A percentile compares a stretch with the other conserved stretches of the same genome.
These are phyloP conservation scores for Pollicipes pollicipes DNA, from an alignment of 1,140 invertebrate species.

Conservation along the genomic window DNA sequence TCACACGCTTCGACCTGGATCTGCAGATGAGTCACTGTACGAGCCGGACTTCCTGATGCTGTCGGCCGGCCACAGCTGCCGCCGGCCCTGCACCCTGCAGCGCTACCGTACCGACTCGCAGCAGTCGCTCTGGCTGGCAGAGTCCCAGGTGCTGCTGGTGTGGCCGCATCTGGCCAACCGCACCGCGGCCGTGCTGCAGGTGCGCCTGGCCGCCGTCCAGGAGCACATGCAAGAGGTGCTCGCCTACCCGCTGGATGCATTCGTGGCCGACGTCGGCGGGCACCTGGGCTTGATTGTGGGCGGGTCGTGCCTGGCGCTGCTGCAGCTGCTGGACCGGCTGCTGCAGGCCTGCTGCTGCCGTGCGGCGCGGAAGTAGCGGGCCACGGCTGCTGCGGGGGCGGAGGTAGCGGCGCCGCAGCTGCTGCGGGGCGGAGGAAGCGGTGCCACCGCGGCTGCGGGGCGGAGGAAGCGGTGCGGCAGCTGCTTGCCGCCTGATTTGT, in stretches of 20 bases:
- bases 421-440: no score
- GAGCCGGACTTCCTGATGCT: background rate
- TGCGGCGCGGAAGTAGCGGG: no score
- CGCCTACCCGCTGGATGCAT: background rate
- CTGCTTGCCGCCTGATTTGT: no score
- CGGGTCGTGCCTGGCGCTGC: background rate
- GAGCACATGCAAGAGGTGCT: background rate
- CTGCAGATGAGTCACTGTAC: background rate
- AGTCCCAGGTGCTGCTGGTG: background rate
- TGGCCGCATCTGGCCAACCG: background rate
- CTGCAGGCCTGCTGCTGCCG: no score
- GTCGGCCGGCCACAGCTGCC: background rate
- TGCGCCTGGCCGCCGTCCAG: background rate
- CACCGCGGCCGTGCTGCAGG: background rate
- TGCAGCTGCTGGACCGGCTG: background rate
- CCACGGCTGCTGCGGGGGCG: no score
- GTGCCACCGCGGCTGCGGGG: no score
- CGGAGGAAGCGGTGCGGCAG: no score
- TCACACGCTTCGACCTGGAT: no score
- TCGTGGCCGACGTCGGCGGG: background rate
- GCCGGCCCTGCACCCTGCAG: background rate
- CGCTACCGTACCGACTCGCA: background rate
- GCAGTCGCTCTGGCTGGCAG: background rate
- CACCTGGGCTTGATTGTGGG: background rate
- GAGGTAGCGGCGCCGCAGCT: no score